Evolutionary conservation across 2,888 invertebrate genomes (phyloP).

Genomic region (Drosophila cyrtoloma): DNA sequence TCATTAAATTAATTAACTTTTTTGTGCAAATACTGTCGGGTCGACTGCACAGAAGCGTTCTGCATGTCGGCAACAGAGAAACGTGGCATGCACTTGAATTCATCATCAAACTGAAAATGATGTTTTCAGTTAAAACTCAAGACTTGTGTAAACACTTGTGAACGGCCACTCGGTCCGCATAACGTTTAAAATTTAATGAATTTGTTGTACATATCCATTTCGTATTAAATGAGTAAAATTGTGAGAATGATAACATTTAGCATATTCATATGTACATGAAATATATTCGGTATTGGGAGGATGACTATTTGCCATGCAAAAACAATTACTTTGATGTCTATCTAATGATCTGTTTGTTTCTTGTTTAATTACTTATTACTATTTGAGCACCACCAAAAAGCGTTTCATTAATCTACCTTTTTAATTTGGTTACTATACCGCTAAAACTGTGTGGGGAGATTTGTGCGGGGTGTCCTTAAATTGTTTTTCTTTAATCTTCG

Average conservation of each 20-base stretch:
- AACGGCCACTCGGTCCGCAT: slow-evolving; percentile 57
- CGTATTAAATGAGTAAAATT: slow-evolving; percentile 16
- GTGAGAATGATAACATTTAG: slow-evolving; percentile 6
- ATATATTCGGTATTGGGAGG: background rate
- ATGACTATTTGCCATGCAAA: no score
- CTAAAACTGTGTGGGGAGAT: background rate
- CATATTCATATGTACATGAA: background rate
- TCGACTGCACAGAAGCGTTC: slow-evolving; percentile 34
- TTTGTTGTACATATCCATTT: slow-evolving; percentile 28
- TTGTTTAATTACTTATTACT: background rate
- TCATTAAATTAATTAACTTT: slow-evolving; percentile 76
- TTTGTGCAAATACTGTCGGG: slow-evolving; percentile 66
- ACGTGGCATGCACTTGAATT: slow-evolving; percentile 62
- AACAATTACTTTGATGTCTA: background rate
- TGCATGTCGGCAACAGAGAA: slow-evolving; percentile 34
- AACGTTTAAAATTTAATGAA: slow-evolving; percentile 66
- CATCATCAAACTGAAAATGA: slow-evolving; percentile 82
- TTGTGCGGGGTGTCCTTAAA: background rate
- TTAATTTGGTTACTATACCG: background rate
- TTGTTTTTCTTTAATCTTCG: background rate
- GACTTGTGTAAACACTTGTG: slow-evolving; percentile 84
- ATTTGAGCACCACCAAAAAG: background rate
- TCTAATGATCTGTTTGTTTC: background rate
- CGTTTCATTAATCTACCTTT: background rate
- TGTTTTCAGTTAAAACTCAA: slow-evolving; percentile 85